Base-by-base conservation (phyloP, 2,797 vertebrate genomes). In the Xenopus petersii region DNA sequence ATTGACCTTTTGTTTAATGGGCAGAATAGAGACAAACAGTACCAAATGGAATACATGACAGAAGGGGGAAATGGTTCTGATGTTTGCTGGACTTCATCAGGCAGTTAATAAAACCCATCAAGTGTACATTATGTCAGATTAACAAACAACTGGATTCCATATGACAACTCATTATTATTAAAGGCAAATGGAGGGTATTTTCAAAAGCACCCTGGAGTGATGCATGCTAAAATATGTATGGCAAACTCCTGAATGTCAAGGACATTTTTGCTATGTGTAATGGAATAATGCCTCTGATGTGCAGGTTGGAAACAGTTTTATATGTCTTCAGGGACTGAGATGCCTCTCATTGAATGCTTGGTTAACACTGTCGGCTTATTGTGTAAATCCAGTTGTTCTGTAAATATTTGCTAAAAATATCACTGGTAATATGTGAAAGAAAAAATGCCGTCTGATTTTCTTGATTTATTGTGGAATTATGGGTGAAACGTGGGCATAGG, bases 121-220 rank as follows among this genome's bases (percentile, higher is more conserved):
- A 91, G 84, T 89, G 82, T 65, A 1, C 84, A 88, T 89, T 89
- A 88, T 83, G 85, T 91, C 88, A 90, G 83, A 92, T 91, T 89
- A 92, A 83, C 83, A 24, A 80, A 84, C 86, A 90, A 89, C 83
- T 84, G 85, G 80, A 92, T 89, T 90, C 85, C 83, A 86, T 86
- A 89, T 89, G 88, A 90, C 89, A 91, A 90, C 88, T 83, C 86
- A 89, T 91, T 89, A 91, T 91, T 92, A 91, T 90, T 91, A 91
- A 91, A 90, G 89, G 87, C 86, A 89, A 91, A 84, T 88, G 84
- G 85, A 91, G 87, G 86, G 82, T 91, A 90, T 90, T 91, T 90
- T 88, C 86, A 92, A 91, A 88, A 88, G 84, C 83, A 86, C 90
- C 88, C 90, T 83, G 81, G 90, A 90, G 89, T 91, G 88, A 89